Base-by-base conservation (phyloP, 2,888 invertebrate genomes). In the Platycheirus albimanus region DNA sequence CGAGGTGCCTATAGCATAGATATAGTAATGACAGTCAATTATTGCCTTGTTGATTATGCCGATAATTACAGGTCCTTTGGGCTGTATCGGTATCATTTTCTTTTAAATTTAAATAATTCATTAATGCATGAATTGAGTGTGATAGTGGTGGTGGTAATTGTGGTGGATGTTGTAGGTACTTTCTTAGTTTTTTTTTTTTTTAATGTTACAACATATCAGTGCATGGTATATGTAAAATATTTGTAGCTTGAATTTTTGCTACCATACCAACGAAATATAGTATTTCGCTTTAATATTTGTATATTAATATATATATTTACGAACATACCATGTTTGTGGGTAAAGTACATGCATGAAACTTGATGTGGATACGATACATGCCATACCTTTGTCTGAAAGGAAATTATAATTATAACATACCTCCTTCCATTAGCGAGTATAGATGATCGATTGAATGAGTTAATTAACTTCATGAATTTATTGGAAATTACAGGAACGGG, bases 401-500 rank as follows among this genome's bases (percentile, higher is more conserved):
- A 54, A 54, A 54, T 54, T 36, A 45, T 54, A 52, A 54, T 76
- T 52, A 72, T 66, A 51, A 66, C 30, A 38, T 45, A 19, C 28
- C 49, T 75, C 13, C 33, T 54, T 45, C 51, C 41, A 43, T 51
- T 20, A 15, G 8, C 45, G 43, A 1, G 8, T 33, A 8, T 20
- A 38, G 41, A 33, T 33, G 58, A 45, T 13, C 43, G 52, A 45
- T 52, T 36, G 66, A 78, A 58, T 66, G 52, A 51, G 72, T 72
- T 79, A 79, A 79, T 79, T 79, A 67, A 47, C 61, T 63, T 49
- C 28, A 66, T 45, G 49, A 24, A 74, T 47, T 30, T 52, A 61
- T 45, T 47, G 3, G 45, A 54, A 56, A 49, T 19, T 36, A n/a
- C 19, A 20, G 5, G 54, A 36, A 19, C 0, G 54, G 33, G 33